phyloP scores from a whole-genome alignment of 1,140 invertebrate genomes.

The Pinna nobilis region DNA sequence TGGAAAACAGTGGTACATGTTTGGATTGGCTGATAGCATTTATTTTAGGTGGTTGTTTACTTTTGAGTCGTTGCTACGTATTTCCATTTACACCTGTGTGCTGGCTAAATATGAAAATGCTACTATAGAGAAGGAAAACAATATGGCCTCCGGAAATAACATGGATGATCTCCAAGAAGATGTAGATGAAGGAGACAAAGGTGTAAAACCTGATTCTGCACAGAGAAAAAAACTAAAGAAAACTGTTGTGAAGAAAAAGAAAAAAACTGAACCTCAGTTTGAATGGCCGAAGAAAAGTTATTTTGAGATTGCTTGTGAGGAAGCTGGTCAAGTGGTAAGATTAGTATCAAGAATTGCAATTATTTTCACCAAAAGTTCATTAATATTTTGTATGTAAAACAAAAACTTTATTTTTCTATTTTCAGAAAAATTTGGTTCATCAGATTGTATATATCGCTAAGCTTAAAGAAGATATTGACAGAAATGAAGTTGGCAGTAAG shows the following conservation, averaged over 20 bases:
- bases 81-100: no score
- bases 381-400: not conserved
- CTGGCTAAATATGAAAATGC: no score
- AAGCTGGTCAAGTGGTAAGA: slow-evolving; percentile 11
- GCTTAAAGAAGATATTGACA: slow-evolving; percentile 50
- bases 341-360: not conserved
- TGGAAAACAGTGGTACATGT: no score
- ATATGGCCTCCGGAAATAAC: no score
- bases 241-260: slow-evolving; percentile 2
- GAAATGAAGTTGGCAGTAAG: slow-evolving; percentile 64
- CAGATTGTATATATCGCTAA: slow-evolving; percentile 65
- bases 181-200: not conserved
- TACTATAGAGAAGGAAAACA: no score
- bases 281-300: slow-evolving; percentile 19
- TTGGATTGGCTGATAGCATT: no score
- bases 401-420: slow-evolving; percentile 33
- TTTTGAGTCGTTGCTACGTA: no score
- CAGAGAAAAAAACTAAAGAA: slow-evolving; percentile 14
- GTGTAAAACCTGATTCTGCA: not conserved
- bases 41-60: no score
- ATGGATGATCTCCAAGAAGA: no score
- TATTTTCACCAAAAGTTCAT: not conserved
- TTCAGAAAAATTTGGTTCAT: slow-evolving; percentile 69
- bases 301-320: slow-evolving; percentile 9
- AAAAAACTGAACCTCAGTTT: slow-evolving; percentile 2